Conservation (phyloP, 2,888 invertebrate species). For the Aphrophora alni region DNA sequence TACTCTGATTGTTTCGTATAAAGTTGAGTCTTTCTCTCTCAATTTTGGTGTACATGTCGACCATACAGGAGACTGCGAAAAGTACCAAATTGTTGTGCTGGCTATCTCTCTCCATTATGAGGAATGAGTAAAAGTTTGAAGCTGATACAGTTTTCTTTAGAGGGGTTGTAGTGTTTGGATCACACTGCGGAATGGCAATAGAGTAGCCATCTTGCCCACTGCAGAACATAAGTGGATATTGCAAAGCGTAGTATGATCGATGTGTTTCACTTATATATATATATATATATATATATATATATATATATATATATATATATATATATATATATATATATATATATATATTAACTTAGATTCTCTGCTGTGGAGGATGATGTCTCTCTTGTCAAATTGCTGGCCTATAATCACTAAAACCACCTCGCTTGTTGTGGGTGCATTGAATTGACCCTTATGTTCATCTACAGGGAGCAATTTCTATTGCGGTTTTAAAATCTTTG, state of each 20-base stretch:
- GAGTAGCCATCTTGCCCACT: slow-evolving; percentile 34
- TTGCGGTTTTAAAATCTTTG: not conserved
- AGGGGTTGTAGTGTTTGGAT: not conserved
- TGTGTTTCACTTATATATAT: slow-evolving; percentile 13
- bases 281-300: too few species aligned
- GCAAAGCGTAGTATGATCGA: too few species aligned
- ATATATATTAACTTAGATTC: not conserved
- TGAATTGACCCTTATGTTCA: slow-evolving; percentile 23
- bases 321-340: too few species aligned
- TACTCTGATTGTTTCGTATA: not conserved
- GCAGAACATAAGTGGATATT: slow-evolving; percentile 24
- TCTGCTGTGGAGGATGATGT: slow-evolving; percentile 21
- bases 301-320: too few species aligned
- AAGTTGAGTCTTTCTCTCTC: not conserved
- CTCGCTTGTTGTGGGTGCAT: slow-evolving; percentile 31
- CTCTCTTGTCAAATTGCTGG: slow-evolving; percentile 30
- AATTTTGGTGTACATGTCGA: not conserved
- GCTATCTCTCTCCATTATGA: not conserved
- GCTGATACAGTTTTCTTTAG: too few species aligned
- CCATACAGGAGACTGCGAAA: not conserved
- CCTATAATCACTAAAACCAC: slow-evolving; percentile 13
- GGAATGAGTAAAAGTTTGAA: not conserved
- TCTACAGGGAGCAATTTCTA: slow-evolving; percentile 9
- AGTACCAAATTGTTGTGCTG: not conserved
- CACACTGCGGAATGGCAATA: not conserved